Evolutionary conservation across 2,797 vertebrate species (phyloP).

Genomic region (Sebastes trivittatus): DNA sequence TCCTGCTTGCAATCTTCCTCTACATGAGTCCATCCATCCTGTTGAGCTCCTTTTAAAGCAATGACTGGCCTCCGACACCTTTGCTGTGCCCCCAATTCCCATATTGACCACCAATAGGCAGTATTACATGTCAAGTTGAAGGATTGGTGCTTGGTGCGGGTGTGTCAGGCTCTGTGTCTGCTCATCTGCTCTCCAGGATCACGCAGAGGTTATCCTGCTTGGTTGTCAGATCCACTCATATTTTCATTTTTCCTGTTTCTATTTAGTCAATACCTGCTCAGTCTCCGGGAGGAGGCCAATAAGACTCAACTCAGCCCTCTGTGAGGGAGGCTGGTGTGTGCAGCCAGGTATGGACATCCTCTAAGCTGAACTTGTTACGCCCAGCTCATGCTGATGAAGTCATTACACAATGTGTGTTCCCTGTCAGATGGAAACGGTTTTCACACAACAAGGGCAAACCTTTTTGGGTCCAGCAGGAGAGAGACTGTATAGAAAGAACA

Average conservation of each 20-base stretch:
- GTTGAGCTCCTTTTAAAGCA: slow-evolving; percentile 45
- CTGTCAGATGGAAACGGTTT: slow-evolving; percentile 43
- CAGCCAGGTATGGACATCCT: slow-evolving; percentile 49
- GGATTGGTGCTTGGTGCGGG: slow-evolving; percentile 37
- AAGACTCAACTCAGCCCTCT: slow-evolving; percentile 24
- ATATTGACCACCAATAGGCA: slow-evolving; percentile 63
- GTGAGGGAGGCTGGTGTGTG: slow-evolving; percentile 26
- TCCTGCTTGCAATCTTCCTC: slow-evolving; percentile 17
- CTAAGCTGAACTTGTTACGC: slow-evolving; percentile 23
- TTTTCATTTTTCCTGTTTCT: slow-evolving; percentile 60
- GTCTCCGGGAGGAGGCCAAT: slow-evolving; percentile 25
- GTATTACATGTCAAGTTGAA: slow-evolving; percentile 63
- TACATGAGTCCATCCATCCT: slow-evolving; percentile 13
- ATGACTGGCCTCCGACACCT: slow-evolving; percentile 36
- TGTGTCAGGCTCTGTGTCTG: slow-evolving; percentile 51
- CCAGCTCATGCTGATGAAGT: slow-evolving; percentile 51
- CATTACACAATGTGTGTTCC: slow-evolving; percentile 43
- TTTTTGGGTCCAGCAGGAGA: neutral
- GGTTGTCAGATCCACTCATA: slow-evolving; percentile 64
- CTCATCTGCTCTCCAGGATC: slow-evolving; percentile 53
- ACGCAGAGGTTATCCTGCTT: slow-evolving; percentile 32
- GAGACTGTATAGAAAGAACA: slow-evolving; percentile 11
- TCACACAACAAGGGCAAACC: slow-evolving; percentile 18
- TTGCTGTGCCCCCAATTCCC: slow-evolving; percentile 43
- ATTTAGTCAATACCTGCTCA: slow-evolving; percentile 55